These are phyloP conservation scores for Onthophagus sagittarius DNA, from an alignment of 2,888 invertebrate genomes.

Conservation along the genomic window DNA sequence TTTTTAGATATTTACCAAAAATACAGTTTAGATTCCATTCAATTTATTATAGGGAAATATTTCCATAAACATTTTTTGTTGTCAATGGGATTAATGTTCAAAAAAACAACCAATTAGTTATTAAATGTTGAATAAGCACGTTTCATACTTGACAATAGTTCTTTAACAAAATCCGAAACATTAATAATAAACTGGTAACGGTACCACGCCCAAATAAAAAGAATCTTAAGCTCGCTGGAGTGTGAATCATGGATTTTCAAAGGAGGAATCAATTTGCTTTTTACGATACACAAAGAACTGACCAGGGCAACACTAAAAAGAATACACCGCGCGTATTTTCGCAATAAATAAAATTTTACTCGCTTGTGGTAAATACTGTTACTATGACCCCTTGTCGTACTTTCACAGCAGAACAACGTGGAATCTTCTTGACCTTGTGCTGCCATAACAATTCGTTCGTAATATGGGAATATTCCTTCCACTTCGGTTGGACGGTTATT, in stretches of 20 bases:
- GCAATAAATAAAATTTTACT: not conserved
- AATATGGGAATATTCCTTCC: not conserved
- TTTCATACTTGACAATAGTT: not conserved
- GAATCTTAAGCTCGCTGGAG: not conserved
- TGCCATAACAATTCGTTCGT: not conserved
- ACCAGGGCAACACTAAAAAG: not conserved
- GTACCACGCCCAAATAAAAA: not conserved
- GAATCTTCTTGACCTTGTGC: not conserved
- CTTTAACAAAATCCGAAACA: not conserved
- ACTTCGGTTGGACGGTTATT: not conserved
- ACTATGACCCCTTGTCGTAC: not conserved
- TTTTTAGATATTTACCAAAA: too few relatives aligned
- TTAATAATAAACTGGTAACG: not conserved
- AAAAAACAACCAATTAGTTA: not conserved
- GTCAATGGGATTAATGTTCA: not conserved
- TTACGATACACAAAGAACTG: not conserved
- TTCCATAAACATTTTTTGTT: too few relatives aligned
- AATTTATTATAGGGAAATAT: too few relatives aligned
- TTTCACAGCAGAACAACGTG: not conserved
- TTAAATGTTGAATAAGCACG: not conserved
- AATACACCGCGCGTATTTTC: not conserved
- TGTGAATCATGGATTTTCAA: not conserved
- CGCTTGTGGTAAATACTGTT: not conserved
- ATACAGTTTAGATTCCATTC: too few relatives aligned
- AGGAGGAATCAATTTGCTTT: not conserved